A percentile compares a stretch with the other conserved stretches of the same genome.
phyloP scores from a whole-genome alignment of 1,140 invertebrate species.

The Saccostrea glomerata region DNA sequence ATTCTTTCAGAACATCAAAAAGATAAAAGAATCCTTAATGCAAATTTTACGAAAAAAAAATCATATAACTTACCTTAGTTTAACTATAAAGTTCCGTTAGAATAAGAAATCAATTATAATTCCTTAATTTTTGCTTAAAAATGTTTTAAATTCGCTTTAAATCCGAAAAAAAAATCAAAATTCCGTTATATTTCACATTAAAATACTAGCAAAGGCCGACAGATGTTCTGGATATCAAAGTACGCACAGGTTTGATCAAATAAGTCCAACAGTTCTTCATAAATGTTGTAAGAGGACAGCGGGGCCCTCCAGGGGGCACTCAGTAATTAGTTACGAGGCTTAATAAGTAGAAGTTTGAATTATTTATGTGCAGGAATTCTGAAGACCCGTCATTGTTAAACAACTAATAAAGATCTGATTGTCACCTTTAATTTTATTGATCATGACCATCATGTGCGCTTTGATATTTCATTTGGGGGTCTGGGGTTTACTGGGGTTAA shows the following conservation, averaged over 20 bases:
- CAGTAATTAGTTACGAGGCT: neutral
- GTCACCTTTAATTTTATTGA: too few relatives aligned
- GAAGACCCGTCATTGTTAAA: too few relatives aligned
- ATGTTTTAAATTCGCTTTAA: neutral
- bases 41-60: neutral
- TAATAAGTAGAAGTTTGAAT: too few relatives aligned
- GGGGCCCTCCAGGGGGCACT: neutral
- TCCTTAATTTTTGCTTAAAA: neutral
- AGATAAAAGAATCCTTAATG: neutral
- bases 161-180: neutral
- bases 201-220: neutral
- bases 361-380: too few relatives aligned
- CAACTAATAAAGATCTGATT: too few relatives aligned
- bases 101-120: neutral
- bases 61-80: neutral
- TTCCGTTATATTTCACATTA: neutral
- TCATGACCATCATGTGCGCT: too few relatives aligned
- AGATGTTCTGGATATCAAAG: neutral
- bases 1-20: neutral
- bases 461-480: too few relatives aligned
- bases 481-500: too few relatives aligned
- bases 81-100: neutral
- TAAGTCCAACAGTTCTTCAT: conserved; percentile 1
- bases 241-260: conserved; percentile 3
- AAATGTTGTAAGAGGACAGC: conserved; percentile 22